phyloP scores from a whole-genome alignment of 2,797 vertebrate species.

The Diceros bicornis region DNA sequence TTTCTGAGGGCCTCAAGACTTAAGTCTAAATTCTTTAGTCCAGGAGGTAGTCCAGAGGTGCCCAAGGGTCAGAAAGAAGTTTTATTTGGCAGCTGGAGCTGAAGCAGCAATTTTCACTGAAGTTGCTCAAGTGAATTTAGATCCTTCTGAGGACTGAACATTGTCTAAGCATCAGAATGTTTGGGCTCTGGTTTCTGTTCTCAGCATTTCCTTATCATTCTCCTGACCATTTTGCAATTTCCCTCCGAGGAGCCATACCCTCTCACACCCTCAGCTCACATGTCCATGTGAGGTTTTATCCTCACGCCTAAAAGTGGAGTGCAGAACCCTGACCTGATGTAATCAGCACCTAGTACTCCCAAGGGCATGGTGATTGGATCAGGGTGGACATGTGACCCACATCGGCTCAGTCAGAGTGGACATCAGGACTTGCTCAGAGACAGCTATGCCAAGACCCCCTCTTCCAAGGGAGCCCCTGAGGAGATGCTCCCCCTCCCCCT shows the following conservation, averaged over 20 bases:
- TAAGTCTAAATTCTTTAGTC: background rate
- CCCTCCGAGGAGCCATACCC: accelerated
- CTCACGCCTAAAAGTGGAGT: background rate
- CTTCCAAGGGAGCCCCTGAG: background rate
- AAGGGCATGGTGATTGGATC: accelerated
- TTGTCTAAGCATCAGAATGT: background rate
- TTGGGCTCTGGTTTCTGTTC: background rate
- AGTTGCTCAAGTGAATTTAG: background rate
- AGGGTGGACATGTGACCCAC: accelerated
- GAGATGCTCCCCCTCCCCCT: accelerated
- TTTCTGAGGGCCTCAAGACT: background rate
- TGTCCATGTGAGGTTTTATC: accelerated
- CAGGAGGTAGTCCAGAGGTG: background rate
- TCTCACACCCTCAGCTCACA: background rate
- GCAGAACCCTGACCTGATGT: background rate
- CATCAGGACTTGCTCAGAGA: accelerated
- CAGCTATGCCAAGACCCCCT: accelerated
- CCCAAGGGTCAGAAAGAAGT: background rate
- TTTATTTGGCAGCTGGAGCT: background rate
- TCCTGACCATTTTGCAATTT: accelerated
- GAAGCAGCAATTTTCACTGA: background rate
- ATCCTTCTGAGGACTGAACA: conserved; percentile 5
- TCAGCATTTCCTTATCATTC: background rate
- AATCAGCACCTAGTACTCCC: accelerated
- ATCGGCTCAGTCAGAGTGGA: accelerated